Conservation (phyloP, 2,113 vertebrate species). For the Gavia stellata region DNA sequence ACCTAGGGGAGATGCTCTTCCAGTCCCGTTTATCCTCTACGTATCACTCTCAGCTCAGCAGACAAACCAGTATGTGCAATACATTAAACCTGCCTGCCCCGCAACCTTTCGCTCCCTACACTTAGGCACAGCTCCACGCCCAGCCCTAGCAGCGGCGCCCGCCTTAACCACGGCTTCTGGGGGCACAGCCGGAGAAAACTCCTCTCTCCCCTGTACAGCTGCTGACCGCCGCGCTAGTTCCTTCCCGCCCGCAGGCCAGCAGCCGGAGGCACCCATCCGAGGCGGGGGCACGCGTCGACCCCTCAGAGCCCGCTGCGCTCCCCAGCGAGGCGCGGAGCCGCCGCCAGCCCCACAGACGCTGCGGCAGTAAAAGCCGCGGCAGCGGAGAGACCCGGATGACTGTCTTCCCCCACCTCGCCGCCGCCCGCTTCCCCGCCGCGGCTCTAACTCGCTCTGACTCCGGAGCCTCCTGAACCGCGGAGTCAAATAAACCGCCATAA, state of each 20-base stretch:
- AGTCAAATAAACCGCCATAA: conserved; percentile 27
- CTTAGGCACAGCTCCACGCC: background rate
- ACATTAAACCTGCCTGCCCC: background rate
- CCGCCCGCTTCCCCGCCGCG: background rate
- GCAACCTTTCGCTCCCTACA: background rate
- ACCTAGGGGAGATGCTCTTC: rapidly evolving
- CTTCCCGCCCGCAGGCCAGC: background rate
- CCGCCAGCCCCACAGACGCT: background rate
- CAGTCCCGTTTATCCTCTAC: background rate
- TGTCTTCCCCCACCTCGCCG: background rate
- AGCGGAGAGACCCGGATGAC: rapidly evolving
- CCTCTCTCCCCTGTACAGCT: rapidly evolving
- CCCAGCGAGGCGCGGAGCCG: background rate
- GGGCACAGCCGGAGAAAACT: rapidly evolving
- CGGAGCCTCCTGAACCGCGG: background rate
- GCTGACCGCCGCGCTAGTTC: background rate
- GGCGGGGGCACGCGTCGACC: background rate
- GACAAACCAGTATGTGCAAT: rapidly evolving
- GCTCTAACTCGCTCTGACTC: background rate
- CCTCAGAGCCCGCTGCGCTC: background rate
- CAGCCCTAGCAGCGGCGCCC: background rate
- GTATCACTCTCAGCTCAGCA: background rate
- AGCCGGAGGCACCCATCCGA: too few relatives aligned
- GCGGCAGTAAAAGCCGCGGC: too few relatives aligned
- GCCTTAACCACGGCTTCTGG: rapidly evolving